A percentile compares a stretch with the other conserved stretches of the same genome.
Evolutionary conservation across 1,140 invertebrate species (phyloP).

Genomic region (Coboldia fuscipes): DNA sequence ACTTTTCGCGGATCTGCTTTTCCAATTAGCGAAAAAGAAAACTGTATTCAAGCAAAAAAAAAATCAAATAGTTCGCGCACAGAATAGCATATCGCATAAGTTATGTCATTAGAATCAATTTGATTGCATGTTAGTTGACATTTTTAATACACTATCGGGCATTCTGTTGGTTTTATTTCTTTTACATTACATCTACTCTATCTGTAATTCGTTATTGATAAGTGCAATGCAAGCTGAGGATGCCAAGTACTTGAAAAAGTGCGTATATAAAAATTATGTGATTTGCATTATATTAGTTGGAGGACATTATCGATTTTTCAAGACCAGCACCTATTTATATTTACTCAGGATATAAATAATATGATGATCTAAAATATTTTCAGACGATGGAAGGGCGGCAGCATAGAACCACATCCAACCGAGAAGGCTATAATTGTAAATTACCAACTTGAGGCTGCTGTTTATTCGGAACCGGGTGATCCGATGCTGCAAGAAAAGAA

Average conservation of each 20-base stretch:
- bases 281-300: neutral
- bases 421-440: conserved; percentile 77
- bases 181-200: conserved; percentile 20
- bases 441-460: conserved; percentile 72
- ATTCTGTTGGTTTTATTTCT: conserved; percentile 17
- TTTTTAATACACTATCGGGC: conserved; percentile 17
- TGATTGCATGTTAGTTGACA: conserved; percentile 2
- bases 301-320: conserved; percentile 3
- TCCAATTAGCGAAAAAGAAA: too few relatives aligned
- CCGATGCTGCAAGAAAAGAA: conserved; percentile 70
- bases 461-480: conserved; percentile 63
- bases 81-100: too few relatives aligned
- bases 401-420: conserved; percentile 75
- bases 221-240: conserved; percentile 30
- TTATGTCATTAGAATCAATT: too few relatives aligned
- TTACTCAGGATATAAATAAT: conserved; percentile 4
- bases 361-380: conserved; percentile 4
- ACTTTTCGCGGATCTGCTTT: too few relatives aligned
- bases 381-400: conserved; percentile 61
- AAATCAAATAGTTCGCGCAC: too few relatives aligned
- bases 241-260: conserved; percentile 36
- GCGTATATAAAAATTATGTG: conserved; percentile 10
- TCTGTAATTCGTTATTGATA: conserved; percentile 15
- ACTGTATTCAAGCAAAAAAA: too few relatives aligned
- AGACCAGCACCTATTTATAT: conserved; percentile 1